Percentiles rank a stretch among this genome's conserved stretches.
Conservation (phyloP, 2,888 invertebrate species). For the Scaptomyza tumidula region DNA sequence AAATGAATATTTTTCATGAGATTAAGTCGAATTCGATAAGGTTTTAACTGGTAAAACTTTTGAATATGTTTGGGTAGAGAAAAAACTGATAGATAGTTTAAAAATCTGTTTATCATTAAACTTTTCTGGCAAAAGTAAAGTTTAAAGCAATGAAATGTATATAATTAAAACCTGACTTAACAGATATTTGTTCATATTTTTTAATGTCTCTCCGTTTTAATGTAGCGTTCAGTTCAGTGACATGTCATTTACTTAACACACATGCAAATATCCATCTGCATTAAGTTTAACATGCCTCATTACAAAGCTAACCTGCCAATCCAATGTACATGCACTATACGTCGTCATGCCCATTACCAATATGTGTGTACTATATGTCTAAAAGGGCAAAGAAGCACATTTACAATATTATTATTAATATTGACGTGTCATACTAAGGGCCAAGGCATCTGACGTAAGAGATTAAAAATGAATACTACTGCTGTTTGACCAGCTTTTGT, state of each 20-base stretch:
- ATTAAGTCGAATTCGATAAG: constrained; percentile 31
- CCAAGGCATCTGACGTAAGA: constrained; percentile 32
- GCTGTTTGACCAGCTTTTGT: constrained; percentile 14
- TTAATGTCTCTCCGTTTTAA: neutral
- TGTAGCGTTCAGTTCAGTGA: neutral
- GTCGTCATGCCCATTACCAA: constrained; percentile 32
- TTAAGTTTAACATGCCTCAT: neutral
- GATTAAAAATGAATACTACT: constrained; percentile 38
- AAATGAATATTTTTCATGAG: constrained; percentile 9
- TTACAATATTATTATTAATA: constrained; percentile 21
- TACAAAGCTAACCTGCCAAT: constrained; percentile 1
- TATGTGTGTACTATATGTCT: neutral
- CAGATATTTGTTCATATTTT: too few species aligned
- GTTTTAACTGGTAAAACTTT: constrained; percentile 5
- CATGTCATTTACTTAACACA: neutral
- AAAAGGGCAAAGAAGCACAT: constrained; percentile 3
- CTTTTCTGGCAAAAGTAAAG: too few species aligned
- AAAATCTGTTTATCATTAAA: too few species aligned
- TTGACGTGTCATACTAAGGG: constrained; percentile 43
- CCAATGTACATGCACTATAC: constrained; percentile 34
- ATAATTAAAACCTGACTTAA: too few species aligned
- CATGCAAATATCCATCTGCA: neutral
- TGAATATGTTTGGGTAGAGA: too few species aligned
- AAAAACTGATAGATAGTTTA: too few species aligned
- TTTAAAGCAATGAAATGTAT: too few species aligned